Base-by-base conservation (phyloP, 2,113 vertebrate genomes). In the Hemiprocne comata region DNA sequence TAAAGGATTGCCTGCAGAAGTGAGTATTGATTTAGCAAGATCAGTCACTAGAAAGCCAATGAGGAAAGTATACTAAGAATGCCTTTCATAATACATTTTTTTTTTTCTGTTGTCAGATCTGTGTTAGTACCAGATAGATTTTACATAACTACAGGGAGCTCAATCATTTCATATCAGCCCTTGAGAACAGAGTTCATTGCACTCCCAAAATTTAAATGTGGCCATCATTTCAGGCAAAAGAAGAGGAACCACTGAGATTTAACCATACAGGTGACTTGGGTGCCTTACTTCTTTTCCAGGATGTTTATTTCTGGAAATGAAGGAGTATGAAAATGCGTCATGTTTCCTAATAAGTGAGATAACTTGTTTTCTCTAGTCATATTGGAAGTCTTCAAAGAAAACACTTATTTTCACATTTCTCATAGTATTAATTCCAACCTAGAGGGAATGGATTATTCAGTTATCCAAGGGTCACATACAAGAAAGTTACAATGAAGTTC, bases 1-100 rank as follows among this genome's bases (percentile, higher is more conserved):
- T 55, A 91, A 89, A 88, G 55, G 55, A 90, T 62, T 95, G 67
- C 75, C 75, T 76, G 38, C 25, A 94, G 85, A 87, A 89, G 58
- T 38, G 46, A 87, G 31, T 89, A 95, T 94, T 91, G 91, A 94
- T 95, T 93, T 85, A 93, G 50, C 33, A 64, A 93, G 64, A 77
- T 94, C 91, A 93, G 67, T 85, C 91, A 79, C 66, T 70, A 77
- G 71, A 93, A 95, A 91, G 23, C 38, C 71, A 80, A 71, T 51
- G 48, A 87, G 53, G n/a, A 62, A 74, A 80, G 38, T 80, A 53
- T 60, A 57, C 64, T 85, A 82, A 74, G 55, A 90, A 93, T 46
- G 7, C 4, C 14, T 87, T 90, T 95, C 65, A 86, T 72, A 83
- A 74, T 60, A 84, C 21, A 67, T 82, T 87, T 95, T 85, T n/a